A percentile compares a stretch with the other conserved stretches of the same genome.
These are phyloP conservation scores for Propithecus perrieri DNA, from an alignment of 2,797 vertebrate species.

Conservation along the genomic window DNA sequence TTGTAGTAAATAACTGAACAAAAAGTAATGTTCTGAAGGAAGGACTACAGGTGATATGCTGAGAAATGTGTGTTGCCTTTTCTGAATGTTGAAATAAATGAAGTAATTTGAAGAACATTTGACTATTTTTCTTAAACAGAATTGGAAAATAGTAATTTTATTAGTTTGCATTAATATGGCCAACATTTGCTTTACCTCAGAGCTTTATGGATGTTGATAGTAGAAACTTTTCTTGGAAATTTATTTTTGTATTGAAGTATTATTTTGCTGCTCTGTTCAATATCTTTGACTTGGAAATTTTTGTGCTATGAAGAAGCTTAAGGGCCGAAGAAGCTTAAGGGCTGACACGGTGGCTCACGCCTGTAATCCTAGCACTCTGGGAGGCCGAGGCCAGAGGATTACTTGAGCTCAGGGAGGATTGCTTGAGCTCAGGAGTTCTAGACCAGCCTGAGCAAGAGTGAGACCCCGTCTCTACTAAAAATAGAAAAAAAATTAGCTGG, in stretches of 20 bases:
- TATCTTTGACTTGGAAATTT: conserved; percentile 75
- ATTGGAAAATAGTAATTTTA: neutral
- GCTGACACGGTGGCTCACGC: no score
- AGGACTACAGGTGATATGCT: neutral
- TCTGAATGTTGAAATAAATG: neutral
- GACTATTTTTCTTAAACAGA: neutral
- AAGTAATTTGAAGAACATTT: neutral
- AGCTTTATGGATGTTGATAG: neutral
- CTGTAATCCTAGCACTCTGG: no score
- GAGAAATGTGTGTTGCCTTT: neutral
- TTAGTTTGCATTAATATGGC: neutral
- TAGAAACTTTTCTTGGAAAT: neutral
- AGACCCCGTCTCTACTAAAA: no score
- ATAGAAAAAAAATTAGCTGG: no score
- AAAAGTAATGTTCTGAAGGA: neutral
- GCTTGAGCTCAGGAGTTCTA: no score
- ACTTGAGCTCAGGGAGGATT: no score
- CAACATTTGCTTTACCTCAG: neutral
- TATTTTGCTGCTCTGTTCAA: conserved; percentile 50
- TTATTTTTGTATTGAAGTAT: neutral
- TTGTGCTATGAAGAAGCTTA: conserved; percentile 74
- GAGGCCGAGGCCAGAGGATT: no score
- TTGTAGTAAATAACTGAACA: neutral
- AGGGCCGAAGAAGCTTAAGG: conserved; percentile 77
- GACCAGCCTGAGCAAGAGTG: no score